Conservation (phyloP, 2,113 vertebrate species). For the Panthera tigris region DNA sequence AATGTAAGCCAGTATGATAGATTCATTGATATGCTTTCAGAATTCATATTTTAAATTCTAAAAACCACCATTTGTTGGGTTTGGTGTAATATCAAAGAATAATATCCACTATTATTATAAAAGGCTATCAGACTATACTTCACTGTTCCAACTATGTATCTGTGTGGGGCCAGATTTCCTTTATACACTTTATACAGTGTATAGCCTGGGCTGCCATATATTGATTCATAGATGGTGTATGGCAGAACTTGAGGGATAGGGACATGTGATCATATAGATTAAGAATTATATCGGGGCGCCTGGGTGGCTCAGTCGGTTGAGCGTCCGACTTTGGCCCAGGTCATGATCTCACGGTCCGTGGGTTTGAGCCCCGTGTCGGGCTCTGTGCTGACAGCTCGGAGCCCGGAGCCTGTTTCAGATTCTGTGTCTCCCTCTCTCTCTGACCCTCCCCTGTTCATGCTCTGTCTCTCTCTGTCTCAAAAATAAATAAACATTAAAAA, state of each 20-base stretch:
- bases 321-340: too few species aligned
- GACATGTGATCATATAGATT: not conserved
- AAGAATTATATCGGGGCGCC: not conserved
- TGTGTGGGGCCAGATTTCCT: not conserved
- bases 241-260: not conserved
- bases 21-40: not conserved
- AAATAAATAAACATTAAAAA: too few species aligned
- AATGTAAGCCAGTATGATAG: not conserved
- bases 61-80: not conserved
- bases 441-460: too few species aligned
- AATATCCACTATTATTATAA: not conserved
- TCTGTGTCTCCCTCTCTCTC: too few species aligned
- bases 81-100: not conserved
- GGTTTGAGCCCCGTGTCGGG: too few species aligned
- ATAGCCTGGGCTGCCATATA: not conserved
- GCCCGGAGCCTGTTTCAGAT: too few species aligned
- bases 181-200: not conserved
- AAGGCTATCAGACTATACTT: not conserved
- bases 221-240: not conserved
- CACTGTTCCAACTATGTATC: not conserved
- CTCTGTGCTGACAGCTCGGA: too few species aligned
- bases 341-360: too few species aligned
- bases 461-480: too few species aligned
- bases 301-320: too few species aligned
- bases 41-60: not conserved